Conservation (phyloP, 2,113 vertebrate species). For the Lathamus discolor region DNA sequence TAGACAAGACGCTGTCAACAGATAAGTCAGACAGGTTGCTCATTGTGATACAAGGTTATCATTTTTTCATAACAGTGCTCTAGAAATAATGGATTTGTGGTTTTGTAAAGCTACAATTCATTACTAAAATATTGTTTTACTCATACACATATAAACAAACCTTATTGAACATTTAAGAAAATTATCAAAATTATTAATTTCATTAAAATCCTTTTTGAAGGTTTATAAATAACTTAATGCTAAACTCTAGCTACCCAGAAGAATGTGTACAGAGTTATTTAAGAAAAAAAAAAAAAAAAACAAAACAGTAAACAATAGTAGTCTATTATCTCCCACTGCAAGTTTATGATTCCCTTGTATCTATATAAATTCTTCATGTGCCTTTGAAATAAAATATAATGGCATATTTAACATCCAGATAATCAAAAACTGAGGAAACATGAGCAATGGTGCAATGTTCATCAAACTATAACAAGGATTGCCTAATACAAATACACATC, state of each 20-base stretch:
- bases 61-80: background rate
- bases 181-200: background rate
- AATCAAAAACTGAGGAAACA: background rate
- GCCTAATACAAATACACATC: background rate
- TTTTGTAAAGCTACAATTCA: background rate
- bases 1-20: background rate
- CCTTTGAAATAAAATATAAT: conserved; percentile 1
- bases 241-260: background rate
- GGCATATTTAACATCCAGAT: background rate
- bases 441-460: background rate
- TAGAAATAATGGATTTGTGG: background rate
- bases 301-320: background rate
- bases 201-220: background rate
- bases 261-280: background rate
- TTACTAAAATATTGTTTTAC: background rate
- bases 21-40: background rate
- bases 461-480: background rate
- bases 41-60: background rate
- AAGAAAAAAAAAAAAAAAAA: background rate
- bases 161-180: background rate
- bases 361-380: background rate
- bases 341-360: background rate
- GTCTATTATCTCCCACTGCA: background rate
- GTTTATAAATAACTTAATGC: background rate
- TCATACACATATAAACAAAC: background rate